These are phyloP conservation scores for Pollimyrus isidori DNA, from an alignment of 2,113 vertebrate genomes.

Conservation along the genomic window DNA sequence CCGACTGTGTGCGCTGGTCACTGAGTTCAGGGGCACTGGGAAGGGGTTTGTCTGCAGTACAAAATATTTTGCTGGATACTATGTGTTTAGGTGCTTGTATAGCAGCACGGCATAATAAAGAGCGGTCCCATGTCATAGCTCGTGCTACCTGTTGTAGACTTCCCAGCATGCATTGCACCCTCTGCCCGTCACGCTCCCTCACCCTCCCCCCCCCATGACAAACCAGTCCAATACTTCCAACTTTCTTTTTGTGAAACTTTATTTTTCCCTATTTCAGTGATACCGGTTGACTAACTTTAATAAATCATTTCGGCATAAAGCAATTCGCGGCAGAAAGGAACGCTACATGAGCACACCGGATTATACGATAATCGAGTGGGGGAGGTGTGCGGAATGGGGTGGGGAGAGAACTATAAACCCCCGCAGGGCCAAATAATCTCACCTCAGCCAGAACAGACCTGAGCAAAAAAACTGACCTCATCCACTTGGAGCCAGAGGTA, in stretches of 20 bases:
- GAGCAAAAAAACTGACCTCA: conserved; percentile 12
- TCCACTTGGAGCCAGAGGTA: background rate
- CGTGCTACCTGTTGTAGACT: background rate
- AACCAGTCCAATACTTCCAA: background rate
- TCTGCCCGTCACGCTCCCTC: background rate
- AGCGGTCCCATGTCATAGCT: background rate
- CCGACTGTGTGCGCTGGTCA: background rate
- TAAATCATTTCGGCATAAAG: conserved; percentile 9
- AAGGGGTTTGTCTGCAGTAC: background rate
- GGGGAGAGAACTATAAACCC: background rate
- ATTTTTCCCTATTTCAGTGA: background rate
- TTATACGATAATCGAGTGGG: background rate
- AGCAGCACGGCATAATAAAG: background rate
- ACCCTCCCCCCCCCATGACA: too few relatives aligned
- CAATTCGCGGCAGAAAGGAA: background rate
- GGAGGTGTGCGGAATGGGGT: background rate
- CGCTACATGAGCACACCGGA: background rate
- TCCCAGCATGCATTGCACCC: background rate
- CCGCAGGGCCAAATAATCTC: conserved; percentile 17
- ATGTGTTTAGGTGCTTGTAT: background rate
- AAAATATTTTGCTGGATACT: background rate
- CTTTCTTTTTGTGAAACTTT: background rate
- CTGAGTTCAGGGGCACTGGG: background rate
- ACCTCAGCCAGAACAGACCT: conserved; percentile 11
- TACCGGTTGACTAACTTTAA: background rate